These are phyloP conservation scores for Brachyhypopomus gauderio DNA, from an alignment of 2,113 vertebrate genomes.

Conservation along the genomic window DNA sequence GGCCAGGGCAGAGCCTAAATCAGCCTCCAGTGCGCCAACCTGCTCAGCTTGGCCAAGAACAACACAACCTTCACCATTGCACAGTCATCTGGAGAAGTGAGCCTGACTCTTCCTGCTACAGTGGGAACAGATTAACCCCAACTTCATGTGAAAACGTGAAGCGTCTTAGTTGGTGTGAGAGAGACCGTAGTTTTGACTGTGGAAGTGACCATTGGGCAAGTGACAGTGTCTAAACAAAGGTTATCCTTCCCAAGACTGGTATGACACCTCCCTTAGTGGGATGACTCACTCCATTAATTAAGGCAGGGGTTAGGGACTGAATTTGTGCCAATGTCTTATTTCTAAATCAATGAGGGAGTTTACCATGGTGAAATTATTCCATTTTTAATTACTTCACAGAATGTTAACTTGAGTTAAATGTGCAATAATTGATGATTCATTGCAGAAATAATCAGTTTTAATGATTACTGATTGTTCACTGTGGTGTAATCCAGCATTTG, in stretches of 20 bases:
- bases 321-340: no score
- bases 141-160: slow-evolving; percentile 16
- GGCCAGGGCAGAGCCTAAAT: slow-evolving; percentile 36
- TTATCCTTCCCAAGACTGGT: background rate
- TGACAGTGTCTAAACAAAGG: background rate
- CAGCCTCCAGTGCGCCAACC: slow-evolving; percentile 22
- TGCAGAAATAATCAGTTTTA: no score
- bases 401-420: no score
- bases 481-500: slow-evolving; percentile 23
- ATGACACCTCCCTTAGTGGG: background rate
- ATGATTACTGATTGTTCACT: no score
- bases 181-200: background rate
- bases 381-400: no score
- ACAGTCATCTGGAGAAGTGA: slow-evolving; percentile 51
- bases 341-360: no score
- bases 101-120: background rate
- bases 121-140: slow-evolving; percentile 8
- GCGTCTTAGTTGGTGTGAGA: background rate
- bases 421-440: no score
- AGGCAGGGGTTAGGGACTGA: no score
- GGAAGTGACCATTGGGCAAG: background rate
- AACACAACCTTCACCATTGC: slow-evolving; percentile 52
- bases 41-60: slow-evolving; percentile 51
- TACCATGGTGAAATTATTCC: no score
- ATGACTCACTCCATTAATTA: no score